These are phyloP conservation scores for Odontophorus gujanensis DNA, from an alignment of 2,113 vertebrate genomes.

Conservation along the genomic window DNA sequence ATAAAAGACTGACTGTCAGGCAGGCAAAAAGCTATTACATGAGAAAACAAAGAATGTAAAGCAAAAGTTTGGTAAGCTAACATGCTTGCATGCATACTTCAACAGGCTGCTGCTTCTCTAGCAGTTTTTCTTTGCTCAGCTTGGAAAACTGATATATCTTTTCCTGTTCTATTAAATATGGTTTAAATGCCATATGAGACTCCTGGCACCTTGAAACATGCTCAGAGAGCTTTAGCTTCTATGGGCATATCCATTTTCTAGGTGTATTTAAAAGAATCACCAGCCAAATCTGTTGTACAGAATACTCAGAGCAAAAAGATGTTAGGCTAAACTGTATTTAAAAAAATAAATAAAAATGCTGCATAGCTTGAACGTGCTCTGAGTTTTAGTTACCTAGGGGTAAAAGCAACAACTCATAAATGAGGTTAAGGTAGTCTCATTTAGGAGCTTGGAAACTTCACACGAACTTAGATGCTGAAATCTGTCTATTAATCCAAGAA, in stretches of 20 bases:
- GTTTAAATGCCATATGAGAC: background rate
- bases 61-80: background rate
- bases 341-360: too few species aligned
- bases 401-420: rapidly evolving
- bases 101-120: background rate
- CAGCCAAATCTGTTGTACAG: background rate
- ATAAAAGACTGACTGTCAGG: background rate
- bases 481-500: background rate
- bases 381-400: background rate
- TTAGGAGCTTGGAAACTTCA: background rate
- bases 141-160: background rate
- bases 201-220: background rate
- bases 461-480: background rate
- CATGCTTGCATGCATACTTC: background rate
- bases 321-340: rapidly evolving
- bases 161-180: background rate
- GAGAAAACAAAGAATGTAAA: background rate
- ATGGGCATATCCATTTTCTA: background rate
- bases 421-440: background rate
- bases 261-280: background rate
- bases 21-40: background rate
- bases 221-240: background rate
- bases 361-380: background rate
- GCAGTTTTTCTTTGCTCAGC: background rate
- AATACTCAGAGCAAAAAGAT: background rate